phyloP scores from a whole-genome alignment of 2,888 invertebrate species.

The Sthenelais limicola region DNA sequence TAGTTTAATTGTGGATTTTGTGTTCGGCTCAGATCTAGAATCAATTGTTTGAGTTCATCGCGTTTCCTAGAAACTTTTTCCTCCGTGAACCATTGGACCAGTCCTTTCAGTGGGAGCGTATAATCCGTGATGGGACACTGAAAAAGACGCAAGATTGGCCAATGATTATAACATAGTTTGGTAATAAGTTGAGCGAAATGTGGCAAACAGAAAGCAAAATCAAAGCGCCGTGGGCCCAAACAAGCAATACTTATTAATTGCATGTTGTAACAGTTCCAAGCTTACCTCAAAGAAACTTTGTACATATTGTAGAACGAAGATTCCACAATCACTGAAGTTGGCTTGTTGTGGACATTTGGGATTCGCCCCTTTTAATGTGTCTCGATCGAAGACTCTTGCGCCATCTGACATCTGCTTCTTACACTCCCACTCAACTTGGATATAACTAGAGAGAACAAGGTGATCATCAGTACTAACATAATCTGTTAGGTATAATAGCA shows the following conservation, averaged over 20 bases:
- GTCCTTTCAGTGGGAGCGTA: constrained; percentile 84
- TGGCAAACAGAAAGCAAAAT: background rate
- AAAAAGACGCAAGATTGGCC: constrained; percentile 60
- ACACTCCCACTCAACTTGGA: constrained; percentile 76
- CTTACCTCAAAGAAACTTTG: constrained; percentile 93
- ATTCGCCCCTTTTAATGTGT: constrained; percentile 87
- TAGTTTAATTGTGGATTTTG: constrained; percentile 61
- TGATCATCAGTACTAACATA: too few relatives aligned
- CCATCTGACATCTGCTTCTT: constrained; percentile 56
- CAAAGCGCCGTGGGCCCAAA: background rate
- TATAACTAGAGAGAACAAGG: constrained; percentile 71
- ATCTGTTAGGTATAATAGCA: too few relatives aligned
- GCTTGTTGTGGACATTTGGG: constrained; percentile 97
- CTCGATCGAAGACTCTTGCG: constrained; percentile 81
- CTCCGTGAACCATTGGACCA: constrained; percentile 90
- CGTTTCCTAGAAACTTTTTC: constrained; percentile 87
- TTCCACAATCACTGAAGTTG: constrained; percentile 97
- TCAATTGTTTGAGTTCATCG: constrained; percentile 86
- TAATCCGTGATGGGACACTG: constrained; percentile 89
- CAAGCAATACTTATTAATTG: background rate
- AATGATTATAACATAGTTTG: constrained; percentile 2
- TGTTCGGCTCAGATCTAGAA: constrained; percentile 83
- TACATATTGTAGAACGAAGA: constrained; percentile 95
- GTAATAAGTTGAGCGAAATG: background rate
- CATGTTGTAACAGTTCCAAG: constrained; percentile 18